These are phyloP conservation scores for Azemiops feae DNA, from an alignment of 2,113 vertebrate genomes.

Conservation along the genomic window DNA sequence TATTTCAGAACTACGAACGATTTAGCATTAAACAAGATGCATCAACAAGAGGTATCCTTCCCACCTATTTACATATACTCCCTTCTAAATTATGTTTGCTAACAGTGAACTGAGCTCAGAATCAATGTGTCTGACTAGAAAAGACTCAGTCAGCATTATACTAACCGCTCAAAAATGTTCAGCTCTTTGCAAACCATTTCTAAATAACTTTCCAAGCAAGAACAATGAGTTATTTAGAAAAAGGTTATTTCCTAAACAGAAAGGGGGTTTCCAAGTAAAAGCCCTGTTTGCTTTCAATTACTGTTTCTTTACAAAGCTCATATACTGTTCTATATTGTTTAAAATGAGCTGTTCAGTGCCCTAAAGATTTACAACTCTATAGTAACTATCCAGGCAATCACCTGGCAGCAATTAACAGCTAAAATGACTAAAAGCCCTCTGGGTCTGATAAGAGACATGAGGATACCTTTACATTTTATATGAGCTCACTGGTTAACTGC, in stretches of 20 bases:
- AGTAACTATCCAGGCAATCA: not conserved
- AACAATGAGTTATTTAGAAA: conserved; percentile 56
- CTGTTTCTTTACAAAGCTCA: conserved; percentile 53
- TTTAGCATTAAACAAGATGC: not conserved
- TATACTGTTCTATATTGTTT: not conserved
- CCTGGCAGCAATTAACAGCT: not conserved
- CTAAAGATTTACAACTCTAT: not conserved
- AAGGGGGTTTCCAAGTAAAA: conserved; percentile 64
- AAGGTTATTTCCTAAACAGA: conserved; percentile 61
- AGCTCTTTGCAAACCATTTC: conserved; percentile 22
- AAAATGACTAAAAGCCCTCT: conserved; percentile 4
- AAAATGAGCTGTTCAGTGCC: not conserved
- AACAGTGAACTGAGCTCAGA: not conserved
- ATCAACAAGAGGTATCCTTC: not conserved
- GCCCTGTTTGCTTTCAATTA: conserved; percentile 35
- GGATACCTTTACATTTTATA: too few species aligned
- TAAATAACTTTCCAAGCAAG: conserved; percentile 58
- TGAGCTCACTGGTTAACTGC: not conserved
- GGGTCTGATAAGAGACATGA: not conserved
- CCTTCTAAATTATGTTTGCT: not conserved
- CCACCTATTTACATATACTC: not conserved
- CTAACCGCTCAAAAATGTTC: not conserved
- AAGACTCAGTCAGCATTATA: not conserved
- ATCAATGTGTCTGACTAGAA: not conserved
- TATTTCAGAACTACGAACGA: not conserved